phyloP scores from a whole-genome alignment of 2,888 invertebrate genomes.

The Athalia rosae region DNA sequence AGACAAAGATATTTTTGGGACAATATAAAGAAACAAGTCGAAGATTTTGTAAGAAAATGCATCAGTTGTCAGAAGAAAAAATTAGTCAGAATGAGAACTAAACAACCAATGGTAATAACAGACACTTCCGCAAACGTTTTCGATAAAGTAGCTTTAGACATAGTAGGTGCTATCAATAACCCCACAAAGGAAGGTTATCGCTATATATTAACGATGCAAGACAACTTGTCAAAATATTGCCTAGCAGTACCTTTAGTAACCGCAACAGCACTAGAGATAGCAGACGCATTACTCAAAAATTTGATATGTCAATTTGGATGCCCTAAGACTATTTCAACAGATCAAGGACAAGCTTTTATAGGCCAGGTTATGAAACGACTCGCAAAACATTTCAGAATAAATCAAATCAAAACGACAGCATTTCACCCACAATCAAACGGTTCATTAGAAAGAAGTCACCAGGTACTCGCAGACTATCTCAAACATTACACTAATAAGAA shows the following conservation, averaged over 20 bases:
- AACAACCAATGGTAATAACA: constrained; percentile 51
- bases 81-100: constrained; percentile 47
- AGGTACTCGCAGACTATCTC: constrained; percentile 36
- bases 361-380: constrained; percentile 29
- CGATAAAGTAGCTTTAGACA: constrained; percentile 49
- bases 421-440: constrained; percentile 45
- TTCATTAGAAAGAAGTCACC: constrained; percentile 35
- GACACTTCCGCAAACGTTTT: not conserved
- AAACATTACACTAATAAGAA: constrained; percentile 43
- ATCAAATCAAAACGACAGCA: constrained; percentile 34
- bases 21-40: constrained; percentile 49
- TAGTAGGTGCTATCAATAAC: constrained; percentile 51
- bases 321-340: constrained; percentile 50
- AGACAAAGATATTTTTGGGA: constrained; percentile 49
- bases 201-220: constrained; percentile 24
- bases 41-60: constrained; percentile 46
- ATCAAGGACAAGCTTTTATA: constrained; percentile 52
- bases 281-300: constrained; percentile 31
- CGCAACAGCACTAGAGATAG: constrained; percentile 25
- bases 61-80: constrained; percentile 50
- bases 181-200: constrained; percentile 32
- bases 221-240: constrained; percentile 20
- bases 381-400: constrained; percentile 37
- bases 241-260: constrained; percentile 21
- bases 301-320: constrained; percentile 37